These are phyloP conservation scores for Lasioglossum villosulum DNA, from an alignment of 2,888 invertebrate species.

Conservation along the genomic window DNA sequence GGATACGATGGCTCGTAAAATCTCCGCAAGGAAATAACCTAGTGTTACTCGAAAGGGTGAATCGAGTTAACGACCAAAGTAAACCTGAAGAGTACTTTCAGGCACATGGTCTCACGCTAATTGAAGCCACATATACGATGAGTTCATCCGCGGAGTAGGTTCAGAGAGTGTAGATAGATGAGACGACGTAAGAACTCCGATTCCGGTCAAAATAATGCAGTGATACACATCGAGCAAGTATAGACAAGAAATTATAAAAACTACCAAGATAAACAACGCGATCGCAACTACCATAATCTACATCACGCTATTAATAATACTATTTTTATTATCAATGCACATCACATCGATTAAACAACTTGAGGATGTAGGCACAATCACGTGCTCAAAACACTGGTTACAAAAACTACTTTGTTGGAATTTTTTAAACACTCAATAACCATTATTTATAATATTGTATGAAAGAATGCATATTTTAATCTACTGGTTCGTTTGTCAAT, in stretches of 20 bases:
- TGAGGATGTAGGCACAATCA: neutral
- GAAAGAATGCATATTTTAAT: neutral
- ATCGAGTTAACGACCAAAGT: constrained; percentile 59
- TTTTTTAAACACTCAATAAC: neutral
- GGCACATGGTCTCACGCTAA: constrained; percentile 53
- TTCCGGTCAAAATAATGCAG: constrained; percentile 20
- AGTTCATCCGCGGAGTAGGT: constrained; percentile 34
- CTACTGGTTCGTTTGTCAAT: neutral
- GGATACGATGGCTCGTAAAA: constrained; percentile 37
- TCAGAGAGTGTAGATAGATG: constrained; percentile 16
- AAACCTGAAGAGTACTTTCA: constrained; percentile 44
- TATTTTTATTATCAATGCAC: neutral
- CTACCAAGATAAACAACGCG: neutral
- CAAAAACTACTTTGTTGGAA: neutral
- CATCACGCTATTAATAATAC: neutral
- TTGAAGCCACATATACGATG: constrained; percentile 42
- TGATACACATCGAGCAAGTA: neutral
- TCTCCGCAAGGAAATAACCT: constrained; percentile 23
- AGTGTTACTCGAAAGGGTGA: constrained; percentile 39
- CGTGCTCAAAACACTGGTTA: neutral
- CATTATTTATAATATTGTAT: neutral
- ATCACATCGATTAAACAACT: neutral
- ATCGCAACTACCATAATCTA: neutral
- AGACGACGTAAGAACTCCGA: neutral
- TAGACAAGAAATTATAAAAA: neutral